Evolutionary conservation across 2,113 vertebrate genomes (phyloP).

Genomic region (Paedocypris sp.): DNA sequence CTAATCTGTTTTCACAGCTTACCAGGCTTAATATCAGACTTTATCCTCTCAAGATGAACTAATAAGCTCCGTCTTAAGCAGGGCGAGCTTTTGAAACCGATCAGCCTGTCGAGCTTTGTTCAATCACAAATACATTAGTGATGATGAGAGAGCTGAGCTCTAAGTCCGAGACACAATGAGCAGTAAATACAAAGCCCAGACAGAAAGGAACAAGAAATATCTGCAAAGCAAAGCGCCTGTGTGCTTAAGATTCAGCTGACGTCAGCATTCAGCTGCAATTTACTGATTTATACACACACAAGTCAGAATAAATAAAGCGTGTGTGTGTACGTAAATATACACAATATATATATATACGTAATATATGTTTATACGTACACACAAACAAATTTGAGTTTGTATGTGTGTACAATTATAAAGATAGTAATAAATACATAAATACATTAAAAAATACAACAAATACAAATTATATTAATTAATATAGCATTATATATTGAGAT

Average conservation of each 20-base stretch:
- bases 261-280: conserved; percentile 13
- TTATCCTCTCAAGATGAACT: conserved; percentile 9
- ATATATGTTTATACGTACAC: too few relatives aligned
- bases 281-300: too few relatives aligned
- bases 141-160: conserved; percentile 25
- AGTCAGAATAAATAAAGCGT: too few relatives aligned
- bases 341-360: too few relatives aligned
- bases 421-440: too few relatives aligned
- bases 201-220: conserved; percentile 22
- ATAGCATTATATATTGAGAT: too few relatives aligned
- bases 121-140: conserved; percentile 23
- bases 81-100: neutral
- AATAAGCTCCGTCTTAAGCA: conserved; percentile 12
- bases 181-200: conserved; percentile 28
- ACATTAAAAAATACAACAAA: too few relatives aligned
- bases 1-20: conserved; percentile 13
- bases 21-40: neutral
- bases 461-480: too few relatives aligned
- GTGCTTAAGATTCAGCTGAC: conserved; percentile 21
- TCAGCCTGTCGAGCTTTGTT: conserved; percentile 22
- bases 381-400: too few relatives aligned
- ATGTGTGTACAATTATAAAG: too few relatives aligned
- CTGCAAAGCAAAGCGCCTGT: conserved; percentile 10
- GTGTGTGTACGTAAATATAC: too few relatives aligned
- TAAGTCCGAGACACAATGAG: conserved; percentile 14